phyloP scores from a whole-genome alignment of 2,113 vertebrate species.

The Prunella fulvescens region DNA sequence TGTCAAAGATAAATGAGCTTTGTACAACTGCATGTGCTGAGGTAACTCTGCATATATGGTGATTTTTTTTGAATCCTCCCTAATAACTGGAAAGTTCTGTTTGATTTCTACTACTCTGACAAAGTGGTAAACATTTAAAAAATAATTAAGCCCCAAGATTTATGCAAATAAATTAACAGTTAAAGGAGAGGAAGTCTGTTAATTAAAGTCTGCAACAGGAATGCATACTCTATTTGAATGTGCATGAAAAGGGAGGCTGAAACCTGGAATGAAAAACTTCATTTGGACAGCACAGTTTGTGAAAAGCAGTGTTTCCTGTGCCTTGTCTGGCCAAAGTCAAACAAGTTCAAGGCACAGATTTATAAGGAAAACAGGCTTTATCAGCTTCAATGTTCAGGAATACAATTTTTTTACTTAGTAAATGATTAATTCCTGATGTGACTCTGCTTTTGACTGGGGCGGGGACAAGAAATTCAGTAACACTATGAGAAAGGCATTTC shows the following conservation, averaged over 20 bases:
- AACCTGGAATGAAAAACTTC: neutral
- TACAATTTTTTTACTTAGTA: neutral
- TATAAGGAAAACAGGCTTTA: neutral
- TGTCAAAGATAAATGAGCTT: neutral
- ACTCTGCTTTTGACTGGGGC: neutral
- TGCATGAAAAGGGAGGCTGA: neutral
- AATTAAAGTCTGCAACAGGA: neutral
- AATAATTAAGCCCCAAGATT: neutral
- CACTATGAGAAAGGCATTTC: neutral
- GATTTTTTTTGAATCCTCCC: neutral
- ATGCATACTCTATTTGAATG: neutral
- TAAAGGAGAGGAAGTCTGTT: neutral
- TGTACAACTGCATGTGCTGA: neutral
- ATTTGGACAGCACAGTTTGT: neutral
- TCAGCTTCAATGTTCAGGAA: neutral
- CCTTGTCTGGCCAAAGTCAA: neutral
- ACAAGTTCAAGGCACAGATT: neutral
- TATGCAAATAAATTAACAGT: neutral
- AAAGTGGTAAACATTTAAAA: neutral
- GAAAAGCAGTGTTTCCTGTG: neutral
- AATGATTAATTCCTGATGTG: neutral
- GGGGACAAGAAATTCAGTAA: neutral
- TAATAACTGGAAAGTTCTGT: neutral
- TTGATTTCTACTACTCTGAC: neutral
- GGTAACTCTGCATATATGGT: neutral